These are phyloP conservation scores for Bufo bufo DNA, from an alignment of 2,113 vertebrate genomes.

Conservation along the genomic window DNA sequence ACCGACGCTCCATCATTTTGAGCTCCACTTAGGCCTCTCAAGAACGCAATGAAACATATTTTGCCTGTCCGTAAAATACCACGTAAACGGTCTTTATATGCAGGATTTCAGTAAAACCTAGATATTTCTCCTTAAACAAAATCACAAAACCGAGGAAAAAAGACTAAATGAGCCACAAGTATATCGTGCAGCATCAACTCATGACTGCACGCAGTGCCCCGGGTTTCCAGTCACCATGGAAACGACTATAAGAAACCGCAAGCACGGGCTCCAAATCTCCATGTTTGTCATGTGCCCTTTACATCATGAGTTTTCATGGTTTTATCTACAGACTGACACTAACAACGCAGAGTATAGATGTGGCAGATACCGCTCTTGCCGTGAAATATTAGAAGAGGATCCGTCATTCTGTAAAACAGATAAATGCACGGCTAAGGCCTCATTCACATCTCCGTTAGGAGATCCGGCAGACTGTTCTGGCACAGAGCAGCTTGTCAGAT, in stretches of 20 bases:
- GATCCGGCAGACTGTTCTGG: no score
- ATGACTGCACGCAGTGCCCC: not conserved
- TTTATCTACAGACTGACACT: not conserved
- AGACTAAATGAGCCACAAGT: not conserved
- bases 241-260: conserved; percentile 21
- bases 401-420: not conserved
- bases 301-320: conserved; percentile 43
- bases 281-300: conserved; percentile 32
- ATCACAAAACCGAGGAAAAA: not conserved
- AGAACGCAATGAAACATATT: not conserved
- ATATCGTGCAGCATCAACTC: conserved; percentile 11
- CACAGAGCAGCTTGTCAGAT: no score
- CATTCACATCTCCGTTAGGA: not conserved
- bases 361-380: not conserved
- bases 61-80: not conserved
- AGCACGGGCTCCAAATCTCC: not conserved
- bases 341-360: not conserved
- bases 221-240: conserved; percentile 35
- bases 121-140: not conserved
- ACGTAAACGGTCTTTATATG: not conserved
- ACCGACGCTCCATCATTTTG: not conserved
- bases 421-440: not conserved
- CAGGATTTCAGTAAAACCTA: not conserved
- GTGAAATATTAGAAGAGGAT: not conserved
- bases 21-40: not conserved